Base-by-base conservation (phyloP, 2,113 vertebrate genomes). In the Ictalurus punctatus region DNA sequence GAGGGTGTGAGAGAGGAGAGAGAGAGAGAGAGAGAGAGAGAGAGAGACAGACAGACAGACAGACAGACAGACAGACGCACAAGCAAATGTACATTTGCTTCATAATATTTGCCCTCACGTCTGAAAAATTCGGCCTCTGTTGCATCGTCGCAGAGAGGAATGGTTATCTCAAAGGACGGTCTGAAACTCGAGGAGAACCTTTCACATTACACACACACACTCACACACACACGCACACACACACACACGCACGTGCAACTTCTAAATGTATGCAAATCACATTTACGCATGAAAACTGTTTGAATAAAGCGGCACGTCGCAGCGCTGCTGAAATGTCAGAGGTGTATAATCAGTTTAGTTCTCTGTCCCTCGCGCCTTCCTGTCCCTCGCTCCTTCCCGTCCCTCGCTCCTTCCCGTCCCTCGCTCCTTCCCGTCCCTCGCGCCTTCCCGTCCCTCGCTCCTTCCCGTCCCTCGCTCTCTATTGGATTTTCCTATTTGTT, bases 251-350 rank as follows among this genome's bases (percentile, higher is more conserved):
- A 54, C 25, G 14, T 4, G 8, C 52, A 54, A 48, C 48, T 37
- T 12, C 82, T 56, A 86, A 16, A 86, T 59, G 5, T 87, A 89
- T 90, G 90, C 80, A 91, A 91, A 91, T 89, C 88, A 85, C 10
- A 74, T 78, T 87, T 80, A 74, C 58, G 89, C 83, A 65, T 30
- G 19, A 59, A 58, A 74, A 69, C n/a, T 44, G 81, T 87, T 17
- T 79, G 61, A 83, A 48, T 83, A 76, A 34, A 59, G 52, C n/a
- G 21, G 16, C 52, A 71, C 52, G 73, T 87, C 80, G 63, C 79
- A 73, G 87, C 21, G 10, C n/a, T 67, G 65, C 88, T 56, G 81
- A 91, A 91, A 91, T 89, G 88, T 89, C 88, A 89, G 76, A 63
- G 63, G 88, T 85, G 82, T 87, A 83, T 82, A 89, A 91, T 85